phyloP scores from a whole-genome alignment of 2,797 vertebrate genomes.

The Morelia viridis region DNA sequence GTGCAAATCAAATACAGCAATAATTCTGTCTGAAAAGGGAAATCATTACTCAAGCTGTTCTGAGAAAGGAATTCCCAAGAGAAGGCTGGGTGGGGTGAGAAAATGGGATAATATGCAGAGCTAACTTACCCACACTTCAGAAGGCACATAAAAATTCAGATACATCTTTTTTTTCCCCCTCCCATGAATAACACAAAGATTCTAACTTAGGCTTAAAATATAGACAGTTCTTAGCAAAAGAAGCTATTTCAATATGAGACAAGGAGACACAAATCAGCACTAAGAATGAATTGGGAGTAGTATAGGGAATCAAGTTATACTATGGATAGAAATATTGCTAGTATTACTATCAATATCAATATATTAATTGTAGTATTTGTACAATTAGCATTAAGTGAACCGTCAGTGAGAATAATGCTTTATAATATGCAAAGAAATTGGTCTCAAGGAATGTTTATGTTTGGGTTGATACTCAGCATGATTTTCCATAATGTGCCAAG shows the following conservation, averaged over 20 bases:
- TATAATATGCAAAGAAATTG: background rate
- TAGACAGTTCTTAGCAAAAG: background rate
- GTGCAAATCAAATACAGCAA: slow-evolving; percentile 18
- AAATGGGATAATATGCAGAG: slow-evolving; percentile 6
- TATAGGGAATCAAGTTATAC: background rate
- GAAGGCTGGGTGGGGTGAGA: background rate
- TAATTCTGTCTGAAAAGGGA: slow-evolving; percentile 17
- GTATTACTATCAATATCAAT: background rate
- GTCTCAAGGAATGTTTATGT: background rate
- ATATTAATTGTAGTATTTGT: background rate
- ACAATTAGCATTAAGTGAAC: background rate
- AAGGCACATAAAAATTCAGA: slow-evolving; percentile 29
- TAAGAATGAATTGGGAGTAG: background rate
- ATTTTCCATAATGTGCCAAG: background rate
- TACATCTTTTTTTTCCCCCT: background rate
- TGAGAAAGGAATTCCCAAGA: slow-evolving; percentile 12
- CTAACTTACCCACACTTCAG: slow-evolving; percentile 15
- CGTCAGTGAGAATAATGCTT: background rate
- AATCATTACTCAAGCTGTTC: slow-evolving; percentile 14
- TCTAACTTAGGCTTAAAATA: slow-evolving; percentile 26
- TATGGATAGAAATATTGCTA: background rate
- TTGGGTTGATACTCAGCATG: background rate
- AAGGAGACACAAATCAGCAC: background rate
- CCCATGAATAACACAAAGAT: slow-evolving; percentile 35
- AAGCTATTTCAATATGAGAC: slow-evolving; percentile 6